These are phyloP conservation scores for Muschampia plurimacula DNA, from an alignment of 2,888 invertebrate species.

Conservation along the genomic window DNA sequence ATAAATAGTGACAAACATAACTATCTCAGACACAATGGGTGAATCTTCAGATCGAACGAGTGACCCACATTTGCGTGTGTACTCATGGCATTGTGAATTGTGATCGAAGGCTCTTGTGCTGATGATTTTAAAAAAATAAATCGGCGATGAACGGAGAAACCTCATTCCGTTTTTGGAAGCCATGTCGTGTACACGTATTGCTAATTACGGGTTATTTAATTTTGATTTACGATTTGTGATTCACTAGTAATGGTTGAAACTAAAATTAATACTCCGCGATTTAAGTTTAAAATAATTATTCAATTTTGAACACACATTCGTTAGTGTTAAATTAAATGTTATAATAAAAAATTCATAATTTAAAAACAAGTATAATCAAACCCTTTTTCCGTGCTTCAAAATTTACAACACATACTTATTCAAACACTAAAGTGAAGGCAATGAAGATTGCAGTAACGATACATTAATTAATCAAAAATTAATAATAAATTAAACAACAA, in stretches of 20 bases:
- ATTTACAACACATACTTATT: no score
- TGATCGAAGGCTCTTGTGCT: slow-evolving; percentile 53
- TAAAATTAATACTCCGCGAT: not conserved
- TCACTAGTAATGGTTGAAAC: not conserved
- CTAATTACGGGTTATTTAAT: slow-evolving; percentile 28
- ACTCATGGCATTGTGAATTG: slow-evolving; percentile 70
- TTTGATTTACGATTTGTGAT: slow-evolving; percentile 18
- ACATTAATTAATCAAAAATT: not conserved
- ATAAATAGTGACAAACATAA: slow-evolving; percentile 11
- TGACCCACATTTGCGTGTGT: slow-evolving; percentile 72
- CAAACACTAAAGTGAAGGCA: no score
- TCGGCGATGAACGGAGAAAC: slow-evolving; percentile 56
- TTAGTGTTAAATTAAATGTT: not conserved
- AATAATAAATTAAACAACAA: not conserved
- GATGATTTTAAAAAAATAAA: slow-evolving; percentile 63
- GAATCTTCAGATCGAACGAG: slow-evolving; percentile 70
- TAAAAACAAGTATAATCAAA: no score
- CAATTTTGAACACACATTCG: not conserved
- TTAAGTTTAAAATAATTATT: not conserved
- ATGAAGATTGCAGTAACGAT: no score
- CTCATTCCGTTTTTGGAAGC: slow-evolving; percentile 69
- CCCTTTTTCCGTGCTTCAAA: no score
- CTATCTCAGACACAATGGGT: slow-evolving; percentile 55
- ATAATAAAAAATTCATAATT: no score
- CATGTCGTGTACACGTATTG: slow-evolving; percentile 60